phyloP scores from a whole-genome alignment of 1,140 invertebrate species.

The Agraylea sexmaculata region DNA sequence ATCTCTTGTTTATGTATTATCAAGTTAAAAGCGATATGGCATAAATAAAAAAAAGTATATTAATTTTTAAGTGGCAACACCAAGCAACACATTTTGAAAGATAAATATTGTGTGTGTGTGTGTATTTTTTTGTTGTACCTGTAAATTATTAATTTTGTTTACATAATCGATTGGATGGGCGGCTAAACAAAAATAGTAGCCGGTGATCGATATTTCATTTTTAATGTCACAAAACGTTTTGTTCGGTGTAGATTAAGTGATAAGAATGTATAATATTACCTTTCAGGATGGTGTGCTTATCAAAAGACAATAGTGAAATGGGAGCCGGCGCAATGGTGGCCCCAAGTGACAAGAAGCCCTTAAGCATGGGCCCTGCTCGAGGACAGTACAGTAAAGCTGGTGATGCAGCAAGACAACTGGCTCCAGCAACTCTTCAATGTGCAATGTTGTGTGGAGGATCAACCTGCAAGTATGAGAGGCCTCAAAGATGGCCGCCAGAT shows the following conservation, averaged over 20 bases:
- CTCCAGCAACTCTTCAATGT: constrained; percentile 58
- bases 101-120: not conserved
- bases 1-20: not conserved
- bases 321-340: constrained; percentile 6
- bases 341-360: not conserved
- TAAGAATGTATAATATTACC: too few species aligned
- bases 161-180: too few species aligned
- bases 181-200: too few species aligned
- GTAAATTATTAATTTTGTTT: constrained; percentile 1
- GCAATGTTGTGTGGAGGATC: constrained; percentile 71
- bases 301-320: too few species aligned
- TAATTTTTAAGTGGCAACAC: not conserved
- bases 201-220: too few species aligned
- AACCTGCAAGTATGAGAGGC: constrained; percentile 69
- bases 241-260: constrained; percentile 13
- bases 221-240: too few species aligned
- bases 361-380: constrained; percentile 10
- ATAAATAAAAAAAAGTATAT: constrained; percentile 1
- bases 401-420: constrained; percentile 30
- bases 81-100: not conserved
- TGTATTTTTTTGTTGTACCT: not conserved
- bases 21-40: not conserved
- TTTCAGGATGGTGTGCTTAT: too few species aligned
- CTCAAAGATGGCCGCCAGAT: constrained; percentile 49
- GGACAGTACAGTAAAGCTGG: constrained; percentile 31